Evolutionary conservation across 2,888 invertebrate genomes (phyloP), one percentile per base, ranked within the genome.

Genomic region (Resseliella maxima): DNA sequence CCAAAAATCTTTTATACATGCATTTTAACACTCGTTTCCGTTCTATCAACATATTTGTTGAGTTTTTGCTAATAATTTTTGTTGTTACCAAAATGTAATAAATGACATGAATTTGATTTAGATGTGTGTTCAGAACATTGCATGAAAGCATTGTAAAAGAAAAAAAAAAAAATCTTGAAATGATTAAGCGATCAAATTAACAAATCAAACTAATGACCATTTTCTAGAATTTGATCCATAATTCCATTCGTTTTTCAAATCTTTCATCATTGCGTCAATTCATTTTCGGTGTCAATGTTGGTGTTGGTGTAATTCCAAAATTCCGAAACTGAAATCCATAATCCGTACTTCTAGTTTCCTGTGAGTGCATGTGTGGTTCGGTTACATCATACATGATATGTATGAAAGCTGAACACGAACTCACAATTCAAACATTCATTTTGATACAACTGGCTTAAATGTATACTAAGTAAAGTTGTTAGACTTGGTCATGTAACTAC

Each of bases 401-500:
- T 72, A 31, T 72, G 72, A 31, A 50, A 21, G 0, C 27, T 31
- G 15, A 10, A 1, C 24, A 59, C 24, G 24, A 41, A 41, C 41
- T 41, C 50, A 6, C 6, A 50, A 6, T 31, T 12, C 31, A 35
- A 31, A 59, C 59, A 59, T 24, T 2, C 24, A 59, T 59, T 27
- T 27, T 59, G 12, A 31, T 59, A 59, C 59, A n/a, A 50, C 2
- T 72, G 31, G 72, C 15, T 31, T 72, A 31, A 72, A 72, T 31
- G 31, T 18, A 15, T 31, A 31, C 72, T 31, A 72, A 72, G 72
- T 31, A 15, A 31, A 35, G 31, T 72, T 72, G 72, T 31, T 72
- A 35, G 15, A 72, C 72, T 31, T 72, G 72, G 27, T 15, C n/a
- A 72, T 72, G 15, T 72, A 72, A 72, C 72, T 72, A 72, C 72